Base-by-base conservation (phyloP, 2,888 invertebrate species). In the Temnothorax rugatulus region DNA sequence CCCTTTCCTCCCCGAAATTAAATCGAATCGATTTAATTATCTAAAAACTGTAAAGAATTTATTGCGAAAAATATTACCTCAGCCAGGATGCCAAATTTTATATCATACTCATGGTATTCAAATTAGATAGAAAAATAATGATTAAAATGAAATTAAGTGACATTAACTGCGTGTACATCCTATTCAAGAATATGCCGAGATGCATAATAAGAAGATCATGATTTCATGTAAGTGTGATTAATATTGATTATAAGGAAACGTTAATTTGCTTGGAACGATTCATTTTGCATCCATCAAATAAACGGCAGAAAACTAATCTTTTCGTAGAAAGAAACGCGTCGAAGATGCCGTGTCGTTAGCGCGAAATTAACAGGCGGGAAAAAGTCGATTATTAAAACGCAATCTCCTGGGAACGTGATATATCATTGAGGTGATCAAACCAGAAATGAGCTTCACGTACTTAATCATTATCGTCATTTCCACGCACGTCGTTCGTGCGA, bases 321-420 rank as follows among this genome's bases (percentile, higher is more conserved):
- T 38, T 15, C 15, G 21, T 61, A 25, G 4, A 69, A 66, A 77
- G 15, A 68, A 13, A 25, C 44, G 38, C 9, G 38, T 34, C 29
- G 44, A 66, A 68, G 66, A 21, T 50, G 18, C 44, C 29, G 11
- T 25, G 59, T 59, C 79, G 38, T 79, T 69, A 69, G n/a, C 1
- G 11, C 18, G n/a, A 47, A 50, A 81, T 81, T 71, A 50, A 61
- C 18, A 11, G 44, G 13, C 18, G 8, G 25, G 18, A 50, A 79
- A 79, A 69, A 59, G 47, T 69, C 47, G 13, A 18, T 81, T 81
- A 81, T 81, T 71, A 81, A 81, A 71, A 61, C 25, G 71, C 59
- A 50, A 59, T 81, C 34, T 71, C 13, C 21, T 59, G 59, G 25
- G 47, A 68, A 61, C 38, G 59, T 69, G 47, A 71, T 71, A 47